phyloP scores from a whole-genome alignment of 2,797 vertebrate species.

The Nannoperca obscura region DNA sequence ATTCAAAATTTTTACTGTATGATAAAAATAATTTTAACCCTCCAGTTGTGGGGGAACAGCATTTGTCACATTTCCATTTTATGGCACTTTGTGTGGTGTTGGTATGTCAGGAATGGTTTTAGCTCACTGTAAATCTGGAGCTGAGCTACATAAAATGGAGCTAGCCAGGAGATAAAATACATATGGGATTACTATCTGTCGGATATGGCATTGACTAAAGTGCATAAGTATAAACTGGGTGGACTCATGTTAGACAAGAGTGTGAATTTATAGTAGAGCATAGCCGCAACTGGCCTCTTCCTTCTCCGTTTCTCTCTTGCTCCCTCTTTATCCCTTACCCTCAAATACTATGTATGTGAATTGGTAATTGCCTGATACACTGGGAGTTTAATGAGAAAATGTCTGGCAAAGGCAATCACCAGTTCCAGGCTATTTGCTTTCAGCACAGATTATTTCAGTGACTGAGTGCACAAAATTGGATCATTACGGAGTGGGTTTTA shows the following conservation, averaged over 20 bases:
- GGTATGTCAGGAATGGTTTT: conserved; percentile 39
- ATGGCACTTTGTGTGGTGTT: conserved; percentile 9
- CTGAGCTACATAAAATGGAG: conserved; percentile 21
- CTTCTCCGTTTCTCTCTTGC: conserved; percentile 16
- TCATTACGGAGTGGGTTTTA: conserved; percentile 69
- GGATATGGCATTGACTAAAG: conserved; percentile 37
- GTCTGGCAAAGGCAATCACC: conserved; percentile 65
- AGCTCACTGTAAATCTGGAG: conserved; percentile 40
- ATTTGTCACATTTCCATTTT: conserved; percentile 31
- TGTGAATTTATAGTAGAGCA: conserved; percentile 26
- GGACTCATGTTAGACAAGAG: conserved; percentile 26
- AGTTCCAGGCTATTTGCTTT: conserved; percentile 69
- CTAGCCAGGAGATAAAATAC: conserved; percentile 32
- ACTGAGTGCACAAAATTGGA: conserved; percentile 68
- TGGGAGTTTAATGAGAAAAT: conserved; percentile 73
- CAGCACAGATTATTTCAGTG: conserved; percentile 69
- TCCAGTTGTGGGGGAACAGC: background rate
- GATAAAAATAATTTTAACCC: conserved; percentile 27
- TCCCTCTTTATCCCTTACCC: conserved; percentile 39
- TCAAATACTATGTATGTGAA: conserved; percentile 47
- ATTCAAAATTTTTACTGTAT: conserved; percentile 1
- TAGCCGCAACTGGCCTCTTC: conserved; percentile 35
- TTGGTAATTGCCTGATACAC: conserved; percentile 66
- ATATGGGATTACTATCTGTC: conserved; percentile 51
- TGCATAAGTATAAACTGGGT: conserved; percentile 47